Percentiles rank a stretch among this genome's conserved stretches.
phyloP scores from a whole-genome alignment of 2,888 invertebrate species.

The Lasiommata megera region DNA sequence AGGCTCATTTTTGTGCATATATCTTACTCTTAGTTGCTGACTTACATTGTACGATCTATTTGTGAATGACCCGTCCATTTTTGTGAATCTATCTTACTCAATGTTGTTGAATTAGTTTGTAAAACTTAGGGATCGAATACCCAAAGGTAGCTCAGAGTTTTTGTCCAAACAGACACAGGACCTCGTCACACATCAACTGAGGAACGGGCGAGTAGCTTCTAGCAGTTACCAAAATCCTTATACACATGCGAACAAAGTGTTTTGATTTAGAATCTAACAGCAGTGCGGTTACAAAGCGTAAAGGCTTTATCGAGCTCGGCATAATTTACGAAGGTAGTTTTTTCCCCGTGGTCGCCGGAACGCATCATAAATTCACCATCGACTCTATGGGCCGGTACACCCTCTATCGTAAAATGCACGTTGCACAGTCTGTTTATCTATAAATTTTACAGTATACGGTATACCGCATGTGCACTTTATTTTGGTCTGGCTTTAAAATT shows the following conservation, averaged over 20 bases:
- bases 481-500: conserved; percentile 15
- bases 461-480: conserved; percentile 9
- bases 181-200: no score
- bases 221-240: not conserved
- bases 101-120: no score
- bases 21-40: no score
- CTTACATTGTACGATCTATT: no score
- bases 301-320: conserved; percentile 22
- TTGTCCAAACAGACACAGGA: no score
- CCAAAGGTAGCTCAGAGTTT: no score
- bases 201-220: no score
- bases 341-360: conserved; percentile 31
- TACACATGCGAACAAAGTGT: not conserved
- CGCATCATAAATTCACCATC: conserved; percentile 38
- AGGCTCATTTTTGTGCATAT: no score
- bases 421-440: conserved; percentile 37
- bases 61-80: no score
- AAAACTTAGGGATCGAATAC: no score
- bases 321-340: conserved; percentile 29
- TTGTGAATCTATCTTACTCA: no score
- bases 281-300: conserved; percentile 4
- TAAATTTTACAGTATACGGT: conserved; percentile 31
- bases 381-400: conserved; percentile 32
- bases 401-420: conserved; percentile 41
- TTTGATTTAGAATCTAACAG: conserved; percentile 3